phyloP scores from a whole-genome alignment of 2,888 invertebrate genomes.

The Oligia latruncula region DNA sequence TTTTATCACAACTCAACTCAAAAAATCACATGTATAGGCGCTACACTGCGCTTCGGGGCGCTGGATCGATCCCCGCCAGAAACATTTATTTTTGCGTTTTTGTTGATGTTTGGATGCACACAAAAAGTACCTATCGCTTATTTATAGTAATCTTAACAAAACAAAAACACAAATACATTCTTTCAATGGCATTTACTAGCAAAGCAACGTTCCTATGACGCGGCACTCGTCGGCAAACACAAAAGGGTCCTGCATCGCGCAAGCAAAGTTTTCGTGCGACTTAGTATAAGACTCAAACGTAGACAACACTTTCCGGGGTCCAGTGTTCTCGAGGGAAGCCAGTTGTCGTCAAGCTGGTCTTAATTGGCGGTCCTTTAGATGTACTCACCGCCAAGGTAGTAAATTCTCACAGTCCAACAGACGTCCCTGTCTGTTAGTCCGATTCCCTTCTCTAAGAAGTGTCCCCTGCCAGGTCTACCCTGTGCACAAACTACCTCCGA shows the following conservation, averaged over 20 bases:
- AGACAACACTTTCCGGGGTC: conserved; percentile 22
- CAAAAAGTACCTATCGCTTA: too few relatives aligned
- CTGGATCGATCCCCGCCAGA: conserved; percentile 7
- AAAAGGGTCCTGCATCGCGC: conserved; percentile 48
- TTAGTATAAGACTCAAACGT: neutral
- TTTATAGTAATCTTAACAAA: neutral
- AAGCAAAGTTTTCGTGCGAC: conserved; percentile 38
- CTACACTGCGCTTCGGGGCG: neutral
- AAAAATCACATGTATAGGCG: neutral
- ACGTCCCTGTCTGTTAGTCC: too few relatives aligned
- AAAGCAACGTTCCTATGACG: neutral
- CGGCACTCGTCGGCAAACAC: neutral
- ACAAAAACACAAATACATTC: neutral
- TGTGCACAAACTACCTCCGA: too few relatives aligned
- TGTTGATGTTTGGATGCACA: neutral
- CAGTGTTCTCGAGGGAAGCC: conserved; percentile 60
- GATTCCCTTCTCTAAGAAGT: too few relatives aligned
- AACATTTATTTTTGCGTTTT: neutral
- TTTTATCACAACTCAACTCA: neutral
- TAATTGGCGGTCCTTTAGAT: conserved; percentile 30
- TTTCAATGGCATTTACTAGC: neutral
- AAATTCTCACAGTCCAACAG: too few relatives aligned
- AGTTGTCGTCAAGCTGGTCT: conserved; percentile 65
- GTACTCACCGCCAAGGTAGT: too few relatives aligned
- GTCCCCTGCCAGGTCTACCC: too few relatives aligned